Conservation (phyloP, 2,888 invertebrate species). For the Tipula vernalis region DNA sequence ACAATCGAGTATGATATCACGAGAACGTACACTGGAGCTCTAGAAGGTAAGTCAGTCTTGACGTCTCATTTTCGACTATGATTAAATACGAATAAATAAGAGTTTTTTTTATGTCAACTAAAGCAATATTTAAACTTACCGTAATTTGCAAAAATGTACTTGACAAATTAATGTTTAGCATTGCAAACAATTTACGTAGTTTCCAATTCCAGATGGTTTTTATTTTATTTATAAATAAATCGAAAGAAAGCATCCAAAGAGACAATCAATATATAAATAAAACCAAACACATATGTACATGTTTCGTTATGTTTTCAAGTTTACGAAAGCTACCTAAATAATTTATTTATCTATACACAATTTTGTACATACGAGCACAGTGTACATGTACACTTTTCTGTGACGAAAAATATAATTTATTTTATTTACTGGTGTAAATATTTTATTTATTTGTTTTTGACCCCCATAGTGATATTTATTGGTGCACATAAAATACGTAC, state of each 20-base stretch:
- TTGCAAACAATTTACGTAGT: too few relatives aligned
- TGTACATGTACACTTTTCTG: not conserved
- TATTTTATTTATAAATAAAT: too few relatives aligned
- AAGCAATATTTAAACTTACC: too few relatives aligned
- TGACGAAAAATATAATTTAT: not conserved
- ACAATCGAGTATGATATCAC: conserved; percentile 57
- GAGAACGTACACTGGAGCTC: conserved; percentile 60
- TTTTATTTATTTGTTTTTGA: not conserved
- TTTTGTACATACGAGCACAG: not conserved
- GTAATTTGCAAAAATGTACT: too few relatives aligned
- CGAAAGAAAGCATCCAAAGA: not conserved
- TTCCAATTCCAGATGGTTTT: too few relatives aligned
- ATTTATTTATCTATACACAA: not conserved
- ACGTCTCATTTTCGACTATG: too few relatives aligned
- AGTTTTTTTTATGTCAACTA: too few relatives aligned
- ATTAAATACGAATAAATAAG: too few relatives aligned
- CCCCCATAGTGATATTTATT: not conserved
- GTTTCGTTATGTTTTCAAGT: not conserved
- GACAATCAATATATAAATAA: not conserved
- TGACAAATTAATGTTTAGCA: too few relatives aligned
- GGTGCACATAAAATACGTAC: not conserved
- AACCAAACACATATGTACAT: not conserved
- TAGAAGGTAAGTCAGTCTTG: conserved; percentile 59
- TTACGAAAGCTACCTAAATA: not conserved
- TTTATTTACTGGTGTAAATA: conserved; percentile 4